Evolutionary conservation across 2,888 invertebrate genomes (phyloP).

Genomic region (Drosophila dives): DNA sequence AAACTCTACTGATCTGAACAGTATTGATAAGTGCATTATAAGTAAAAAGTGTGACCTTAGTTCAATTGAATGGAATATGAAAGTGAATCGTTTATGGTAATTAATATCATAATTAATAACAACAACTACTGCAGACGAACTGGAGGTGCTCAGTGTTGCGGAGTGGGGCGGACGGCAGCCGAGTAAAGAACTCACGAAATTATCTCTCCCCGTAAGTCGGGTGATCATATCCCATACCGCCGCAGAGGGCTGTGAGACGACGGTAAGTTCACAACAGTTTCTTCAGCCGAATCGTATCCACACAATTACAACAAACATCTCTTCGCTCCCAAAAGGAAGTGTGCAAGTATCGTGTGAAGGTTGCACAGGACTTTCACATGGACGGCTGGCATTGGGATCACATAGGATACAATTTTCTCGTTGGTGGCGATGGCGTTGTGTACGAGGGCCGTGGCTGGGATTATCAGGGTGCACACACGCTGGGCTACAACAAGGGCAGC

Average conservation of each 20-base stretch:
- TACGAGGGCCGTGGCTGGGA: slow-evolving; percentile 92
- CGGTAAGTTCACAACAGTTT: slow-evolving; percentile 82
- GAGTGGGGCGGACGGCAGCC: slow-evolving; percentile 90
- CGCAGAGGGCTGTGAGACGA: slow-evolving; percentile 87
- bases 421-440: slow-evolving; percentile 91
- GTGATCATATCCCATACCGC: slow-evolving; percentile 89
- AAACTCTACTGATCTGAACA: slow-evolving; percentile 27
- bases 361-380: slow-evolving; percentile 88
- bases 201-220: slow-evolving; percentile 85
- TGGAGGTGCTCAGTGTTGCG: slow-evolving; percentile 87
- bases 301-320: neutral
- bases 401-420: slow-evolving; percentile 91
- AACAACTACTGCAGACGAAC: slow-evolving; percentile 55
- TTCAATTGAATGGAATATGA: slow-evolving; percentile 82
- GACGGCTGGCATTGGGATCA: slow-evolving; percentile 88
- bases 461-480: slow-evolving; percentile 89
- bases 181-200: slow-evolving; percentile 84
- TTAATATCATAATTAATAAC: slow-evolving; percentile 28
- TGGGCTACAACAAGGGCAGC: slow-evolving; percentile 88
- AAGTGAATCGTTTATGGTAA: slow-evolving; percentile 35
- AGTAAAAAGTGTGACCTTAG: slow-evolving; percentile 66
- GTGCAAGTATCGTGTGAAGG: slow-evolving; percentile 86
- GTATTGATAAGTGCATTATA: slow-evolving; percentile 59
- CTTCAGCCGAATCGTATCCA: neutral
- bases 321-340: slow-evolving; percentile 83